Evolutionary conservation across 2,888 invertebrate species (phyloP).

Genomic region (Agrenia bidenticulata): DNA sequence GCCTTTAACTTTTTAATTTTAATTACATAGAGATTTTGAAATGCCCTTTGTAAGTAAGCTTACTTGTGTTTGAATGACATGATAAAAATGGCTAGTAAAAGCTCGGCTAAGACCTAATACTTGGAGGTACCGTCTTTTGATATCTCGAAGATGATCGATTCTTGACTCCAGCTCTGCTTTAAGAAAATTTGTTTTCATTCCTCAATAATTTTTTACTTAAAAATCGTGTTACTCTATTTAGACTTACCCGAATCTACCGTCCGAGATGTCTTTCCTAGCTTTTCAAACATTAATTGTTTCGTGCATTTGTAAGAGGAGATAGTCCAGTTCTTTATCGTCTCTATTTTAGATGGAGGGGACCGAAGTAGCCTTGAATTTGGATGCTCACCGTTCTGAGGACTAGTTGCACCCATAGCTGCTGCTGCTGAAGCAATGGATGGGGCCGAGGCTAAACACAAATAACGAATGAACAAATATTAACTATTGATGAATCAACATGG

Average conservation of each 20-base stretch:
- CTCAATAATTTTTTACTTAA: not conserved
- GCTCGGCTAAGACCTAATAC: constrained; percentile 82
- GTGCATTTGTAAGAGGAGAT: constrained; percentile 98
- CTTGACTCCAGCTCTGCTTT: constrained; percentile 86
- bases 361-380: constrained; percentile 59
- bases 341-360: constrained; percentile 78
- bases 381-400: constrained; percentile 63
- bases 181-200: constrained; percentile 37
- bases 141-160: constrained; percentile 89
- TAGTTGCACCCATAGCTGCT: constrained; percentile 27
- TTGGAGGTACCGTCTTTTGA: constrained; percentile 86
- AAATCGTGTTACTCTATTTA: not conserved
- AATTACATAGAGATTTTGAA: not conserved
- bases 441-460: constrained; percentile 50
- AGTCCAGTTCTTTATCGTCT: constrained; percentile 93
- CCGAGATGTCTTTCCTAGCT: constrained; percentile 88
- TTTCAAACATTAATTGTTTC: constrained; percentile 92
- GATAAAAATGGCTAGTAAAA: constrained; percentile 83
- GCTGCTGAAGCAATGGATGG: constrained; percentile 49
- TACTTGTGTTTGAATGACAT: constrained; percentile 78
- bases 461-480: constrained; percentile 10
- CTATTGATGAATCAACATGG: too few relatives aligned
- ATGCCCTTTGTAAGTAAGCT: constrained; percentile 32
- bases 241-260: constrained; percentile 81
- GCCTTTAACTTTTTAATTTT: too few relatives aligned